A percentile compares a stretch with the other conserved stretches of the same genome.
These are phyloP conservation scores for Hermaeophaga mercurialis DNA, from an alignment of 2,888 invertebrate species.

Conservation along the genomic window DNA sequence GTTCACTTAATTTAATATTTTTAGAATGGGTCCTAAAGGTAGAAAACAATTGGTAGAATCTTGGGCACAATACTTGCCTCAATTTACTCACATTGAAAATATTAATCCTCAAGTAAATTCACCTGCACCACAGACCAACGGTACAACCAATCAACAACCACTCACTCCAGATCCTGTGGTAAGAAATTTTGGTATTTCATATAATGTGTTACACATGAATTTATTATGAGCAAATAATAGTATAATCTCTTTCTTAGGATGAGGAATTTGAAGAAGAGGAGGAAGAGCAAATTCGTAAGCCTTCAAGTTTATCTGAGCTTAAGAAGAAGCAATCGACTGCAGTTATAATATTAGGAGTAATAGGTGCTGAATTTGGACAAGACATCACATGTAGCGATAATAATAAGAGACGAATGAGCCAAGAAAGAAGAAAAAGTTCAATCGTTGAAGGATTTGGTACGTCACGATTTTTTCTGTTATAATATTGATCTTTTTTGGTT, in stretches of 20 bases:
- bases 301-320: conserved; percentile 82
- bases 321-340: conserved; percentile 96
- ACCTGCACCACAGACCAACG: conserved; percentile 59
- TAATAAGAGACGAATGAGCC: conserved; percentile 64
- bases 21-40: conserved; percentile 83
- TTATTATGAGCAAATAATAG: too few species aligned
- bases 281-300: conserved; percentile 84
- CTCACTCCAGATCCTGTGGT: conserved; percentile 45
- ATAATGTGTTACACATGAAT: too few species aligned
- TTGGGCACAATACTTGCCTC: conserved; percentile 95
- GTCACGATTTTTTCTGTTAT: too few species aligned
- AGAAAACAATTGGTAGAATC: conserved; percentile 90
- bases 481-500: too few species aligned
- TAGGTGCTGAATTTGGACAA: conserved; percentile 98
- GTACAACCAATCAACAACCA: conserved; percentile 44
- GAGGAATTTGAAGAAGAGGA: conserved; percentile 84
- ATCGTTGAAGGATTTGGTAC: conserved; percentile 77
- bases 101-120: conserved; percentile 70
- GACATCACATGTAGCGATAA: conserved; percentile 75
- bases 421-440: conserved; percentile 75
- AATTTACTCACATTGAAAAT: conserved; percentile 80
- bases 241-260: conserved; percentile 66
- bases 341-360: conserved; percentile 93
- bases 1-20: conserved; percentile 20
- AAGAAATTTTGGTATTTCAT: too few species aligned